Base-by-base conservation (phyloP, 2,888 invertebrate genomes). In the Papilio elwesi region DNA sequence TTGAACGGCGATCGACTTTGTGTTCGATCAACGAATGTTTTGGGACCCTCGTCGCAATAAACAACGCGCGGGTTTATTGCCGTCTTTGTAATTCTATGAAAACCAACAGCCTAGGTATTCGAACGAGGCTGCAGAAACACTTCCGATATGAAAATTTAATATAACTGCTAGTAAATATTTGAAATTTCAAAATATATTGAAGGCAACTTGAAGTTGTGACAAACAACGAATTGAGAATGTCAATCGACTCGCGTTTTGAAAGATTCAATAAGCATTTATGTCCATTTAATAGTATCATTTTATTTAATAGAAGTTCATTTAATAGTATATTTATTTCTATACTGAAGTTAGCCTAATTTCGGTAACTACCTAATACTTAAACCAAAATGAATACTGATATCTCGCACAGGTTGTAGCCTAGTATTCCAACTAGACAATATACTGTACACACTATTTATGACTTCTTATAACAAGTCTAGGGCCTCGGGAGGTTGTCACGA, bases 91-190 rank as follows among this genome's bases (percentile, higher is more conserved):
- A 62, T 62, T 62, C 15, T 5, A 43, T 10, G 8, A 43, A 59
- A 57, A 59, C 10, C 38, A 15, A 9, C 36, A 57, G 59, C n/a
- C 43, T 38, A n/a, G 43, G 43, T 7, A 59, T 43, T 43, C n/a
- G n/a, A 59, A 59, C 9, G 38, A n/a, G 43, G 43, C 57, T 7
- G 13, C 13, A 49, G 5, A 49, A 10, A 38, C 7, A 15, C 13
- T 15, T 62, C 10, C 43, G 59, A 43, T 62, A 62, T 62, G 43
- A 62, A 62, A 43, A 62, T 62, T 43, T 62, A 43, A 62, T 62
- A 15, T n/a, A 43, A 43, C 59, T 62, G 43, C 43, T 57, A 7
- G 55, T 57, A 36, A 16, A 36, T 38, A 15, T 62, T 9, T 62
- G 15, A 43, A 43, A 15, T 43, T 62, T 38, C 10, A 62, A 43